phyloP scores from a whole-genome alignment of 2,797 vertebrate species.

The Danionella dracula region DNA sequence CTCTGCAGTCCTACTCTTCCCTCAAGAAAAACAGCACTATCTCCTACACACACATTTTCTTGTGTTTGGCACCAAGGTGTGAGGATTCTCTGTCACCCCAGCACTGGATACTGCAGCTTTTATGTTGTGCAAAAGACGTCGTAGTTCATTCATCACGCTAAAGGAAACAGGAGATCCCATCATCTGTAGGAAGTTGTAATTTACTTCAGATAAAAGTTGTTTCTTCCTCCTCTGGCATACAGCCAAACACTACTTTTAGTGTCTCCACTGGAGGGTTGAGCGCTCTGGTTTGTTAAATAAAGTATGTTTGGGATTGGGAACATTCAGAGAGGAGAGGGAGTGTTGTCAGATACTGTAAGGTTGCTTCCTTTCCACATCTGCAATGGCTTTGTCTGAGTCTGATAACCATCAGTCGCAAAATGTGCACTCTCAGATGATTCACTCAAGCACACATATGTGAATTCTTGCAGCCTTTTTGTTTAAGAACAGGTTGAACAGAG shows the following conservation, averaged over 20 bases:
- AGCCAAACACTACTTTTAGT: slow-evolving; percentile 7
- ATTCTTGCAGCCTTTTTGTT: neutral
- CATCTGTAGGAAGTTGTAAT: slow-evolving; percentile 30
- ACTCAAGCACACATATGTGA: neutral
- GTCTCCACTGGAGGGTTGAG: neutral
- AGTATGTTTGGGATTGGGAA: neutral
- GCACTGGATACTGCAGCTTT: slow-evolving; percentile 9
- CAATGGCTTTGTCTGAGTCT: slow-evolving; percentile 4
- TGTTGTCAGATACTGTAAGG: neutral
- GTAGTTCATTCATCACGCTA: neutral
- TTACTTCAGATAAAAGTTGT: slow-evolving; percentile 24
- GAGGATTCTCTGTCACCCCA: slow-evolving; percentile 43
- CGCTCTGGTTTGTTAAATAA: neutral
- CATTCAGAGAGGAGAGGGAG: neutral
- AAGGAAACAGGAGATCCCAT: slow-evolving; percentile 23
- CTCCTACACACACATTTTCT: slow-evolving; percentile 21
- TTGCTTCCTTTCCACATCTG: neutral
- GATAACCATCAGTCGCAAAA: slow-evolving; percentile 12
- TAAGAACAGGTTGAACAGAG: neutral
- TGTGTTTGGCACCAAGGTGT: neutral
- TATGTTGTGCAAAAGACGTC: slow-evolving; percentile 13
- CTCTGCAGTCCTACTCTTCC: slow-evolving; percentile 59
- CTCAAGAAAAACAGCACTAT: slow-evolving; percentile 46
- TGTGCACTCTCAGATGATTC: slow-evolving; percentile 18
- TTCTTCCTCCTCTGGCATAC: slow-evolving; percentile 9